These are phyloP conservation scores for Cyclophora punctaria DNA, from an alignment of 2,888 invertebrate species.

Conservation along the genomic window DNA sequence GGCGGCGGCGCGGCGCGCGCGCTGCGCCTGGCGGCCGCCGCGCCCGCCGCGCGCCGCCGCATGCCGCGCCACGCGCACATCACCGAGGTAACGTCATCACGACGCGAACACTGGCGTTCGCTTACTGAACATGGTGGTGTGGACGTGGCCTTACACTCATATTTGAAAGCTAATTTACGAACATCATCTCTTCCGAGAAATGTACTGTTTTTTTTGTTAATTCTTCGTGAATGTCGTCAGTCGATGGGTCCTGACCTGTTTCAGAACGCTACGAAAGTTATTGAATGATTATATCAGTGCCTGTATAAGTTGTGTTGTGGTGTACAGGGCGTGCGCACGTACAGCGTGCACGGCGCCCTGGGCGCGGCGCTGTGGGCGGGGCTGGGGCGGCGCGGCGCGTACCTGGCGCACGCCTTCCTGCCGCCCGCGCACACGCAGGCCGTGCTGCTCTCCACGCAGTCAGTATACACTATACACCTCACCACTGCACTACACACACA, in stretches of 20 bases:
- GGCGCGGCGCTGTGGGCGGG: slow-evolving; percentile 79
- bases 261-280: no score
- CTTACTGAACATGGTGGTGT: no score
- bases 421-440: slow-evolving; percentile 66
- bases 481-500: no score
- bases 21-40: slow-evolving; percentile 75
- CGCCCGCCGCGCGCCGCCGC: slow-evolving; percentile 78
- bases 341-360: slow-evolving; percentile 81
- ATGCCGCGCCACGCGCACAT: slow-evolving; percentile 81
- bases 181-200: no score
- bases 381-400: slow-evolving; percentile 79
- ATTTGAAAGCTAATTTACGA: no score
- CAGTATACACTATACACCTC: slow-evolving; percentile 17
- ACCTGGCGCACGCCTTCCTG: slow-evolving; percentile 75
- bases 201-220: no score
- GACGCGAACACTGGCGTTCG: no score
- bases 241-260: no score
- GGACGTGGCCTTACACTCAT: no score
- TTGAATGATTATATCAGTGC: no score
- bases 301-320: not conserved
- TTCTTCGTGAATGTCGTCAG: no score
- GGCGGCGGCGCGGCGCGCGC: slow-evolving; percentile 83
- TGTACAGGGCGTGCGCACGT: slow-evolving; percentile 81
- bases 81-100: slow-evolving; percentile 52
- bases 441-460: slow-evolving; percentile 79